Evolutionary conservation across 2,888 invertebrate genomes (phyloP).

Genomic region (Leptinotarsa tumamoca): DNA sequence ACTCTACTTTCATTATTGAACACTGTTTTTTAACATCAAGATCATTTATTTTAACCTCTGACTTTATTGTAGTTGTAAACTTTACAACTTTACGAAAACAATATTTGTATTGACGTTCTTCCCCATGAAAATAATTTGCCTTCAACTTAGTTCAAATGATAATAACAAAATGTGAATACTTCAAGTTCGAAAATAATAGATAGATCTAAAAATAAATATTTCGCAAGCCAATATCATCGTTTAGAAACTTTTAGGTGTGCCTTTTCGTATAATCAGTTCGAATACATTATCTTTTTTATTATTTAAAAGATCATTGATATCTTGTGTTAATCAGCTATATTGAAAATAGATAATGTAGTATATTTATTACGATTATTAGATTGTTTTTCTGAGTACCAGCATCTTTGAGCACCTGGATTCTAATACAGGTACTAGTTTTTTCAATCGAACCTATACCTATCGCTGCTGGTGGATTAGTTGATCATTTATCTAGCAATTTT

Average conservation of each 20-base stretch:
- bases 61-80: too few relatives aligned
- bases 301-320: background rate
- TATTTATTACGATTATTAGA: conserved; percentile 9
- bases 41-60: too few relatives aligned
- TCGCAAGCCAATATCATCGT: background rate
- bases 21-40: too few relatives aligned
- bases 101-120: too few relatives aligned
- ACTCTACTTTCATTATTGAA: too few relatives aligned
- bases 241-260: background rate
- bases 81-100: too few relatives aligned
- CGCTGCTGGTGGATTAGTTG: conserved; percentile 12
- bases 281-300: background rate
- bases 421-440: conserved; percentile 15
- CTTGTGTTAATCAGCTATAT: background rate
- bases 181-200: too few relatives aligned
- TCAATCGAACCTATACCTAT: background rate
- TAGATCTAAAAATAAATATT: too few relatives aligned
- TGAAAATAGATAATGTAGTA: background rate
- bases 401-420: conserved; percentile 12
- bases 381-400: conserved; percentile 14
- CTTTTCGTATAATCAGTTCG: too few relatives aligned
- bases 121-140: too few relatives aligned
- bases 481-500: background rate
- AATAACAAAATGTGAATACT: too few relatives aligned
- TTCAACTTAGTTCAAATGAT: too few relatives aligned